Conservation (phyloP, 2,113 vertebrate species). For the Bubo bubo region DNA sequence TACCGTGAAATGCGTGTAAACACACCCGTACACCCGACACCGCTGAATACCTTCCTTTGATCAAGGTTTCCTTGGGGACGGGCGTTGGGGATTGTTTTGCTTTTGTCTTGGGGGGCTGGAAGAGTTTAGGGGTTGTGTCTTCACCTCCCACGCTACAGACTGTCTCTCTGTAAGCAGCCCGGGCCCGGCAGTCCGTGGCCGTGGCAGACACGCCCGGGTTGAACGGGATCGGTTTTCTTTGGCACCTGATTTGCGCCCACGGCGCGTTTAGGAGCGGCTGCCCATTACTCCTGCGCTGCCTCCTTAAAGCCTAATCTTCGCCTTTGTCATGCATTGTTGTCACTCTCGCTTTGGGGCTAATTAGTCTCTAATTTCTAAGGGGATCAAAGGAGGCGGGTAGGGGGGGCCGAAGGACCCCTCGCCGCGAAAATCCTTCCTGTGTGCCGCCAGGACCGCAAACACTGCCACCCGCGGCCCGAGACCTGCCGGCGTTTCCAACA, state of each 20-base stretch:
- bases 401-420: not conserved
- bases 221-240: not conserved
- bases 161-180: not conserved
- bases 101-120: not conserved
- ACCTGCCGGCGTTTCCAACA: not conserved
- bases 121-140: not conserved
- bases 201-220: too few species aligned
- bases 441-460: not conserved
- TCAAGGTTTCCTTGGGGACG: not conserved
- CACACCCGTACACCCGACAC: not conserved
- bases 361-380: slow-evolving; percentile 1
- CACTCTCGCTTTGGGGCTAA: not conserved
- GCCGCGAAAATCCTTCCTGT: not conserved
- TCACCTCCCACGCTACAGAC: not conserved
- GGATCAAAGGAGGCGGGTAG: not conserved
- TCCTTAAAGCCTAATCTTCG: not conserved
- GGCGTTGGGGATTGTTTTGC: not conserved
- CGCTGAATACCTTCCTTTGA: not conserved
- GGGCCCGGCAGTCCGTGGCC: not conserved
- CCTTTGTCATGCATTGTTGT: not conserved
- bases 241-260: not conserved
- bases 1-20: not conserved
- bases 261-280: not conserved
- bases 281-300: not conserved
- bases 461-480: not conserved